Evolutionary conservation across 2,797 vertebrate genomes (phyloP).

Genomic region (Trachurus trachurus): DNA sequence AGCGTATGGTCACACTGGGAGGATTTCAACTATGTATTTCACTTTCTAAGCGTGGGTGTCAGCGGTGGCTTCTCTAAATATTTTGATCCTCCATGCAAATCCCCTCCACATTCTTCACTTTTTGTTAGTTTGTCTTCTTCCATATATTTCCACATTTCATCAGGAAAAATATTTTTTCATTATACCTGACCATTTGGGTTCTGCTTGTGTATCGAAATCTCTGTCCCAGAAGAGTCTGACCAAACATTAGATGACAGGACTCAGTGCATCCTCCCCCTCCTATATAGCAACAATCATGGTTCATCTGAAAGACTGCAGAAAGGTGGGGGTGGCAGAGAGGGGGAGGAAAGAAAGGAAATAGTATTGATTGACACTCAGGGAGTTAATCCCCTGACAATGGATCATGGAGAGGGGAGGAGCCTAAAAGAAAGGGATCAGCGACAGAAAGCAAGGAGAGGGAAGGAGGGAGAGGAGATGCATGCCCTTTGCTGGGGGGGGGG

Average conservation of each 20-base stretch:
- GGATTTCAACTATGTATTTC: conserved; percentile 48
- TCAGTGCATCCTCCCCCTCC: conserved; percentile 22
- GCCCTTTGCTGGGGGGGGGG: not conserved
- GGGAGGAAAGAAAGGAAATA: conserved; percentile 44
- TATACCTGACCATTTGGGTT: no score
- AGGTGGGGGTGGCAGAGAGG: conserved; percentile 28
- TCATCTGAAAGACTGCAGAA: conserved; percentile 79
- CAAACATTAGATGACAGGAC: not conserved
- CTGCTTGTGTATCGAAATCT: no score
- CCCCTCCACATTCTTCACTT: not conserved
- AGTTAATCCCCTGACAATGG: conserved; percentile 28
- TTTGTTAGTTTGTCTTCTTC: not conserved
- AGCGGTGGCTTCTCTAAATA: not conserved
- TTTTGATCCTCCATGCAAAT: no score
- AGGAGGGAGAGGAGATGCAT: not conserved
- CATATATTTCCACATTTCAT: not conserved
- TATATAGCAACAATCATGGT: conserved; percentile 43
- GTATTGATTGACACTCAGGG: conserved; percentile 38
- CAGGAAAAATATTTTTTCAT: not conserved
- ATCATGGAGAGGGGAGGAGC: conserved; percentile 17
- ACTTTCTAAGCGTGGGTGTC: conserved; percentile 4
- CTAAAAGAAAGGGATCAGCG: conserved; percentile 29
- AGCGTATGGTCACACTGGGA: conserved; percentile 18
- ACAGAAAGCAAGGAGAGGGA: not conserved
- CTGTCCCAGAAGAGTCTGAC: not conserved